Evolutionary conservation across 2,888 invertebrate species (phyloP).

Genomic region (Anthophora plumipes): DNA sequence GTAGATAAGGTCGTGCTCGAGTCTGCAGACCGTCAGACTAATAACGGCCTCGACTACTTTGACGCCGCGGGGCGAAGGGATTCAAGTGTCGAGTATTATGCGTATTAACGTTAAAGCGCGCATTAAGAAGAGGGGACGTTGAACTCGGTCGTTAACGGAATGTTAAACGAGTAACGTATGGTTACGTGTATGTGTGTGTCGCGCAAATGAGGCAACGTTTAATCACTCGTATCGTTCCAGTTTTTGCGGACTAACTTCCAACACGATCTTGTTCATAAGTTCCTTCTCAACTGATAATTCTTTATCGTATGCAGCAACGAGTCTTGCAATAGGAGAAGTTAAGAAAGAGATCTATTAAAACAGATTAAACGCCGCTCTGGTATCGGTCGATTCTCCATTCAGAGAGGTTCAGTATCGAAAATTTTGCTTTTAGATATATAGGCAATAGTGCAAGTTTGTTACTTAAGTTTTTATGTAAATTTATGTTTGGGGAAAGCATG

Average conservation of each 20-base stretch:
- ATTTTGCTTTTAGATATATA: no score
- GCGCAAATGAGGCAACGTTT: slow-evolving; percentile 1
- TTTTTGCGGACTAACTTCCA: no score
- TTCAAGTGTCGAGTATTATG: slow-evolving; percentile 29
- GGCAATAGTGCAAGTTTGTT: no score
- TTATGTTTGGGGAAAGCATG: no score
- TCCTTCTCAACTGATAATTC: not conserved
- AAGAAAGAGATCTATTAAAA: no score
- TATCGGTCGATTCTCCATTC: no score
- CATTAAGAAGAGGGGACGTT: slow-evolving; percentile 9
- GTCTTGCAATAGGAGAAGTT: no score
- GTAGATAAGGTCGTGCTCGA: slow-evolving; percentile 46
- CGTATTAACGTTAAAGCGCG: slow-evolving; percentile 33
- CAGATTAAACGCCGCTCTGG: no score
- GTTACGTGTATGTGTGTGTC: not conserved
- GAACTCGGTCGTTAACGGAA: slow-evolving; percentile 34
- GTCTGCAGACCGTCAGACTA: slow-evolving; percentile 50
- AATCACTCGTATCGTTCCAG: not conserved
- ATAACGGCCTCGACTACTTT: slow-evolving; percentile 47
- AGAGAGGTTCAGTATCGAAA: no score
- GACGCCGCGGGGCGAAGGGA: not conserved
- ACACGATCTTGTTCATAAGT: no score
- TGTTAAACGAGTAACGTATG: slow-evolving; percentile 2
- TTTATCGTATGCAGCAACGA: no score
- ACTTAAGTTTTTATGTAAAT: no score